phyloP scores from a whole-genome alignment of 2,113 vertebrate genomes.

The Saccopteryx leptura region DNA sequence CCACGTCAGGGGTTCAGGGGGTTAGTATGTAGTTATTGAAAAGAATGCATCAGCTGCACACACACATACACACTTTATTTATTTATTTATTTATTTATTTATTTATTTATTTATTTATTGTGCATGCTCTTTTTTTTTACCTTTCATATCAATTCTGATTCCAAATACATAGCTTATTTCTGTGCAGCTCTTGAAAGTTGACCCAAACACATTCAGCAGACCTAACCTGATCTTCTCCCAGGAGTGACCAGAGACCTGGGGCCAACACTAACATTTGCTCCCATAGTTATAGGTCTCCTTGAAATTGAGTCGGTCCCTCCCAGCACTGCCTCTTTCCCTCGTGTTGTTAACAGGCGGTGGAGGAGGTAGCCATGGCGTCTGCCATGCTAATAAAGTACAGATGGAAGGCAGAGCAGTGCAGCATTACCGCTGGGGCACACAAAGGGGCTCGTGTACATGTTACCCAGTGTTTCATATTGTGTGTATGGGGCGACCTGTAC shows the following conservation, averaged over 20 bases:
- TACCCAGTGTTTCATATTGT: neutral
- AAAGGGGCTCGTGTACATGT: neutral
- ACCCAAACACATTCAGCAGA: slow-evolving; percentile 37
- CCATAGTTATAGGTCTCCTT: slow-evolving; percentile 41
- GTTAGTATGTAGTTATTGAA: neutral
- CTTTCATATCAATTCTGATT: slow-evolving; percentile 24
- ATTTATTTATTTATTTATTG: no score
- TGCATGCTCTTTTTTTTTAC: neutral
- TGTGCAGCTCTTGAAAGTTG: slow-evolving; percentile 54
- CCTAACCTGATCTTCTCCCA: neutral
- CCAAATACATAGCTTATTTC: slow-evolving; percentile 11
- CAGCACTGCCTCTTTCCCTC: neutral
- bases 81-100: no score
- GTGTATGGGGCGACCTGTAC: neutral
- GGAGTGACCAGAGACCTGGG: slow-evolving; percentile 52
- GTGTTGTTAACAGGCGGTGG: neutral
- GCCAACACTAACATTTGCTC: slow-evolving; percentile 33
- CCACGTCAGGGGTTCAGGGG: no score
- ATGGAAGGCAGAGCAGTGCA: neutral
- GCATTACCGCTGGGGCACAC: neutral
- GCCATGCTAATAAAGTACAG: neutral
- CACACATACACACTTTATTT: neutral
- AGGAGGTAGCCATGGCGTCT: neutral
- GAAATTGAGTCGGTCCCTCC: neutral
- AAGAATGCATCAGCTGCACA: neutral